phyloP scores from a whole-genome alignment of 2,113 vertebrate species.

The Aepyceros melampus region DNA sequence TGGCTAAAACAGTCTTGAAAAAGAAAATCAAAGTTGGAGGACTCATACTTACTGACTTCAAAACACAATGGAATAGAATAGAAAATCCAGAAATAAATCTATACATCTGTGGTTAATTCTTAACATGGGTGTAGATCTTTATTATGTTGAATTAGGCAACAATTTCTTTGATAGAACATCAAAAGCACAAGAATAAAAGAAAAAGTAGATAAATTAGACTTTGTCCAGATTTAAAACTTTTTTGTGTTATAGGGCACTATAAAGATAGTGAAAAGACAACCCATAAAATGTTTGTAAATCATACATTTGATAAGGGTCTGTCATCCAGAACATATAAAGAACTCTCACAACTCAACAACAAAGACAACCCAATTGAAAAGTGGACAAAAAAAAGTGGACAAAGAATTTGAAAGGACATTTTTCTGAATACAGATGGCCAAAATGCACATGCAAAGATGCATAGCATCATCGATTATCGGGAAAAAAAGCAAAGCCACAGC shows the following conservation, averaged over 20 bases:
- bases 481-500: not conserved
- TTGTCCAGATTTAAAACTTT: not conserved
- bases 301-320: not conserved
- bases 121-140: not conserved
- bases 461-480: not conserved
- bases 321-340: not conserved
- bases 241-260: not conserved
- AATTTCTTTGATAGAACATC: not conserved
- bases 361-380: not conserved
- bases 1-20: not conserved
- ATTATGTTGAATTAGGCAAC: not conserved
- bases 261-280: not conserved
- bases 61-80: not conserved
- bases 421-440: not conserved
- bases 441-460: not conserved
- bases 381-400: not conserved
- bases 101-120: not conserved
- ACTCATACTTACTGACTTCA: not conserved
- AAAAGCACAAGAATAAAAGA: not conserved
- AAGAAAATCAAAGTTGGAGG: not conserved
- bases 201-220: not conserved
- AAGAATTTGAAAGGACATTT: not conserved
- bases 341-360: not conserved
- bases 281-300: not conserved
- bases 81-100: not conserved